A percentile compares a stretch with the other conserved stretches of the same genome.
Evolutionary conservation across 1,140 invertebrate species (phyloP).

Genomic region (Ephestia elutella): DNA sequence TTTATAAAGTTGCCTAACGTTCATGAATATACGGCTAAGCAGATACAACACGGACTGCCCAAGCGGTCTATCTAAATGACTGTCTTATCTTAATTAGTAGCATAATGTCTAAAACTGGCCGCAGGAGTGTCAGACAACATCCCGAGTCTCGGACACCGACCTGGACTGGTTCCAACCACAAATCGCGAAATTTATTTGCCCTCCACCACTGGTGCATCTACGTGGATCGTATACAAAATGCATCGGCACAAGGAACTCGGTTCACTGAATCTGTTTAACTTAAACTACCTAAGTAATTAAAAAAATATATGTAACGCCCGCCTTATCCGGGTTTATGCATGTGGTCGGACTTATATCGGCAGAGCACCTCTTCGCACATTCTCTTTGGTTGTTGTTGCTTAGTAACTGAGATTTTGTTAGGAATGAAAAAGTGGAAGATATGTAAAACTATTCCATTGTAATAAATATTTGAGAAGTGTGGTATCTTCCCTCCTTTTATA

Average conservation of each 20-base stretch:
- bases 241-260: conserved; percentile 21
- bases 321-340: too few species aligned
- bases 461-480: too few species aligned
- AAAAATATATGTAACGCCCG: too few species aligned
- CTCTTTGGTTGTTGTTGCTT: too few species aligned
- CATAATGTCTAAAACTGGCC: background rate
- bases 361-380: too few species aligned
- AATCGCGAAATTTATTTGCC: conserved; percentile 65
- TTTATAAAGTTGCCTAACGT: too few species aligned
- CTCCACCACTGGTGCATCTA: conserved; percentile 57
- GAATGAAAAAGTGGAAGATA: too few species aligned
- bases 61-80: background rate
- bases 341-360: too few species aligned
- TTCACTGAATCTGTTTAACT: conserved; percentile 18
- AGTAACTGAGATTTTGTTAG: too few species aligned
- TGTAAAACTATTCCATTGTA: too few species aligned
- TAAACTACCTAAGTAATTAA: too few species aligned
- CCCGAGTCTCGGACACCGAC: conserved; percentile 27
- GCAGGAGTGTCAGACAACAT: background rate
- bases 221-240: conserved; percentile 52
- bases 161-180: conserved; percentile 64
- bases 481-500: too few species aligned
- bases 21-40: background rate
- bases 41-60: background rate
- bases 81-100: background rate